A percentile compares a stretch with the other conserved stretches of the same genome.
Conservation (phyloP, 2,797 vertebrate species). For the Pseudomugil gertrudae region DNA sequence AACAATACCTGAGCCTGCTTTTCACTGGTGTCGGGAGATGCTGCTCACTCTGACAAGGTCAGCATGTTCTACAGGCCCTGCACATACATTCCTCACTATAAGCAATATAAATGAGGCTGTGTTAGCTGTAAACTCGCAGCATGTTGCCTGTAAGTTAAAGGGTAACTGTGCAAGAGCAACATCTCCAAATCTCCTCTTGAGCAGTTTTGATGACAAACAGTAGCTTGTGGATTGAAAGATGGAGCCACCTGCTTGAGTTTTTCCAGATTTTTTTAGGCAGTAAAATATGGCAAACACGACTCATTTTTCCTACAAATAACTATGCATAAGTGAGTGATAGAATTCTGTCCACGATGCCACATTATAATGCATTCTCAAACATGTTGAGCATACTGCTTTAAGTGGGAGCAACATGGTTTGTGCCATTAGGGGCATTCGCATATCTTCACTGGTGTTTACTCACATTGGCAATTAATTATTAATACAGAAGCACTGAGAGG, state of each 20-base stretch:
- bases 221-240: slow-evolving; percentile 51
- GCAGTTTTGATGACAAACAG: slow-evolving; percentile 35
- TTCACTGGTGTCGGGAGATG: slow-evolving; percentile 56
- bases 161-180: slow-evolving; percentile 70
- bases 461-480: slow-evolving; percentile 82
- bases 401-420: slow-evolving; percentile 65
- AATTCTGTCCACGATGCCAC: slow-evolving; percentile 17
- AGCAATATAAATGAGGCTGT: slow-evolving; percentile 85
- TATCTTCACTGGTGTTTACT: slow-evolving; percentile 82
- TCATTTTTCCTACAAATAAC: slow-evolving; percentile 16
- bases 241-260: slow-evolving; percentile 35
- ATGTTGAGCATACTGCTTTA: slow-evolving; percentile 62
- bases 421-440: slow-evolving; percentile 78
- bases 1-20: slow-evolving; percentile 64
- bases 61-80: slow-evolving; percentile 82
- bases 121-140: slow-evolving; percentile 78
- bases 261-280: slow-evolving; percentile 7
- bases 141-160: slow-evolving; percentile 79
- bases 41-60: slow-evolving; percentile 87
- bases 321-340: not conserved
- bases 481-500: slow-evolving; percentile 81
- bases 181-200: slow-evolving; percentile 67
- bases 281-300: slow-evolving; percentile 23
- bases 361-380: slow-evolving; percentile 55
- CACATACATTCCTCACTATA: slow-evolving; percentile 74